Conservation (phyloP, 2,113 vertebrate genomes). For the Lepus americanus region DNA sequence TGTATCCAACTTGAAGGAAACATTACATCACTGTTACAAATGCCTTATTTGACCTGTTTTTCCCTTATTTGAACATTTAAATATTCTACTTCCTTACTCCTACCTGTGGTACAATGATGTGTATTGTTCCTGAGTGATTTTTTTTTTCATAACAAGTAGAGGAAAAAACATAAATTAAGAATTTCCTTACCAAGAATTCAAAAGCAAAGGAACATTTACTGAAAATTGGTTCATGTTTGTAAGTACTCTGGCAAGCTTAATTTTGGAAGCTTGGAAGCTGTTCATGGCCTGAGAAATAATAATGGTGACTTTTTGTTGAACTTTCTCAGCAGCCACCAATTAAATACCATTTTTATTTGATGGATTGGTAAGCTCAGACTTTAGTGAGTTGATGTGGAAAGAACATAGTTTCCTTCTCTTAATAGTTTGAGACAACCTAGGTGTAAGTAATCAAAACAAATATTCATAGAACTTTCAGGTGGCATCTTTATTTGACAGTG, state of each 20-base stretch:
- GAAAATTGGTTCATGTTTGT: constrained; percentile 29
- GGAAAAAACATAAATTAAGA: constrained; percentile 70
- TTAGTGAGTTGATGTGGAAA: neutral
- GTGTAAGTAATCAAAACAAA: constrained; percentile 69
- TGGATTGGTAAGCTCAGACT: neutral
- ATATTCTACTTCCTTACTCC: constrained; percentile 57
- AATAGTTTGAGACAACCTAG: constrained; percentile 60
- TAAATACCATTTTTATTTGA: constrained; percentile 49
- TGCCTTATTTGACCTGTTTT: constrained; percentile 70
- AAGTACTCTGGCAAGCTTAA: constrained; percentile 30
- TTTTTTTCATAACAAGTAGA: constrained; percentile 70
- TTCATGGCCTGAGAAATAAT: neutral
- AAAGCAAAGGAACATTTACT: constrained; percentile 62
- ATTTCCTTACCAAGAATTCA: constrained; percentile 70
- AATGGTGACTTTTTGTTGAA: constrained; percentile 19
- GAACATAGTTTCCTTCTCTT: constrained; percentile 24
- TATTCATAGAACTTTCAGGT: constrained; percentile 58
- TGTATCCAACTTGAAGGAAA: constrained; percentile 42
- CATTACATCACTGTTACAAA: constrained; percentile 66
- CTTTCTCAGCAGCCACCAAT: constrained; percentile 18
- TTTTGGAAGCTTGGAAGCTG: constrained; percentile 51
- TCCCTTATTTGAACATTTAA: constrained; percentile 64
- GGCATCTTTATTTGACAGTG: neutral
- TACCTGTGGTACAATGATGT: constrained; percentile 47
- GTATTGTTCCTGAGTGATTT: constrained; percentile 70